Evolutionary conservation across 2,797 vertebrate genomes (phyloP).

Genomic region (Psittacula derbiana): DNA sequence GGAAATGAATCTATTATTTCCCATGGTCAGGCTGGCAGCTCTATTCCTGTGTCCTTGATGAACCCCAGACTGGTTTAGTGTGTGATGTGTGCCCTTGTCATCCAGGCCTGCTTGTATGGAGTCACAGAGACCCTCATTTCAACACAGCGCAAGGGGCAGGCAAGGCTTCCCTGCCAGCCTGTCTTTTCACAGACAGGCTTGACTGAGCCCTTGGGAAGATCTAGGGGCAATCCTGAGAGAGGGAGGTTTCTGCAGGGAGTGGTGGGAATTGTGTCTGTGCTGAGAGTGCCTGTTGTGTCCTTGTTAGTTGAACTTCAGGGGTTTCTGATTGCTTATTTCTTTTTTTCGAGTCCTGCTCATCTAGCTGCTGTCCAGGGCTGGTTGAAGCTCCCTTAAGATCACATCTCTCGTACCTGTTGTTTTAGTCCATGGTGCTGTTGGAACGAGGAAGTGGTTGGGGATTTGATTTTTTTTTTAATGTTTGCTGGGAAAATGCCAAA

Average conservation of each 20-base stretch:
- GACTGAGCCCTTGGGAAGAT: neutral
- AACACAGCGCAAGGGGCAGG: accelerated
- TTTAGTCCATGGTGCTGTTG: neutral
- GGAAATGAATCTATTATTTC: neutral
- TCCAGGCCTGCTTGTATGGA: neutral
- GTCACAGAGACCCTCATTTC: neutral
- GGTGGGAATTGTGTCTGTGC: neutral
- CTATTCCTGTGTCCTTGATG: neutral
- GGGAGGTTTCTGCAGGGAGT: neutral
- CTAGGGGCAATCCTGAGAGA: neutral
- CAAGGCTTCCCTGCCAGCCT: neutral
- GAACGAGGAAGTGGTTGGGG: neutral
- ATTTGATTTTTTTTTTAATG: neutral
- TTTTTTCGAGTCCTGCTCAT: neutral
- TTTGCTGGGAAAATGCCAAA: neutral
- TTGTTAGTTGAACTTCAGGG: neutral
- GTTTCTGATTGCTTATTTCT: neutral
- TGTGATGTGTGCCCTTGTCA: neutral
- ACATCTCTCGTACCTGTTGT: neutral
- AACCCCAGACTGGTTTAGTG: neutral
- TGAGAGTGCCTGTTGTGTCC: neutral
- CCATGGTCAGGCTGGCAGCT: neutral
- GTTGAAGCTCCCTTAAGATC: neutral
- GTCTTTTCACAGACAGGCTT: neutral
- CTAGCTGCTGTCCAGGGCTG: neutral